phyloP scores from a whole-genome alignment of 2,113 vertebrate species.

The Sphyrna mokarran region DNA sequence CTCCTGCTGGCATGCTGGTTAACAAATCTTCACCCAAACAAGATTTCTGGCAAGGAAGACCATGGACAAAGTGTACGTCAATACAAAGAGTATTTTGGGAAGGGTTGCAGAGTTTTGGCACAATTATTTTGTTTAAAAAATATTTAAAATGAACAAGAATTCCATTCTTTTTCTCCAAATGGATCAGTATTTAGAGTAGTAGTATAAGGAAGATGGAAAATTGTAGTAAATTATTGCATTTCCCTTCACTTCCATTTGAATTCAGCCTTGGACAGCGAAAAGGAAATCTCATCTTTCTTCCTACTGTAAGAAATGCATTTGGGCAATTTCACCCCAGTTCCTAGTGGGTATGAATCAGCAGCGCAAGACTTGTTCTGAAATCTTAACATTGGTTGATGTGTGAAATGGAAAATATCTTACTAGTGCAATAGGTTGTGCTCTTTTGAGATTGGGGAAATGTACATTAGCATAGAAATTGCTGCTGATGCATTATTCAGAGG shows the following conservation, averaged over 20 bases:
- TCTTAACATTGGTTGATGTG: background rate
- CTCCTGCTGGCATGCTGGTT: background rate
- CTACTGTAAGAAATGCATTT: background rate
- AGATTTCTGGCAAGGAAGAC: background rate
- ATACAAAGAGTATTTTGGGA: background rate
- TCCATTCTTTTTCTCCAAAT: background rate
- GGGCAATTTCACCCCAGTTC: slow-evolving; percentile 11
- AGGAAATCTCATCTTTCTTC: background rate
- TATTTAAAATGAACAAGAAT: background rate
- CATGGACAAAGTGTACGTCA: background rate
- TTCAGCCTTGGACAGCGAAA: background rate
- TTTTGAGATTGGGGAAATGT: background rate
- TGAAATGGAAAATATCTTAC: slow-evolving; percentile 14
- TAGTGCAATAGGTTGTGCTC: slow-evolving; percentile 11
- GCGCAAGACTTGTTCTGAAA: background rate
- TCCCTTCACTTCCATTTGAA: background rate
- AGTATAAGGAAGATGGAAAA: background rate
- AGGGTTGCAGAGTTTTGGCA: background rate
- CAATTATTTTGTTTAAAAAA: background rate
- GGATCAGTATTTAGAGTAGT: background rate
- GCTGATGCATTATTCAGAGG: slow-evolving; percentile 19
- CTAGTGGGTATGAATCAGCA: background rate
- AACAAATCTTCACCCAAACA: background rate
- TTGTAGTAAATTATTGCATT: background rate
- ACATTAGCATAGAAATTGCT: slow-evolving; percentile 33